Evolutionary conservation across 2,888 invertebrate species (phyloP).

Genomic region (Cephus runcator): DNA sequence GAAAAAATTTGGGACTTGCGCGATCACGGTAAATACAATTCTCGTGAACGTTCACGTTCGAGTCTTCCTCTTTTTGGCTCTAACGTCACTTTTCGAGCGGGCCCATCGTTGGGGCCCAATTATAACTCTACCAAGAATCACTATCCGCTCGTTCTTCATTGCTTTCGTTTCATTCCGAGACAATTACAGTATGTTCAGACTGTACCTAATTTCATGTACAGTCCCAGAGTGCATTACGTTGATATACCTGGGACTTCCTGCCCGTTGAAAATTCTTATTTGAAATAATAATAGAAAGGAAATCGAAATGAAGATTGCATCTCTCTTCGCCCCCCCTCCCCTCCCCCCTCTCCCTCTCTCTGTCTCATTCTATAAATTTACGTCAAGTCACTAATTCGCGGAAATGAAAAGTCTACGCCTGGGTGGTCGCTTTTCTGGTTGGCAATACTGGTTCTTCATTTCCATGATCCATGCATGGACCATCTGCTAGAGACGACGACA

Average conservation of each 20-base stretch:
- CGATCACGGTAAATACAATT: constrained; percentile 21
- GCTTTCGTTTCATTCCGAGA: background rate
- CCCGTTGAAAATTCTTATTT: background rate
- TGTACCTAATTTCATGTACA: background rate
- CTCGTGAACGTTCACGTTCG: background rate
- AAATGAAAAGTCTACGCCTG: constrained; percentile 26
- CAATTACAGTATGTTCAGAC: background rate
- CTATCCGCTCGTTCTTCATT: background rate
- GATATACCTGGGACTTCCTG: background rate
- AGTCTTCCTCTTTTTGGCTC: background rate
- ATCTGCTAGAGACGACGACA: background rate
- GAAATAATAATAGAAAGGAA: background rate
- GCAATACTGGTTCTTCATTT: background rate
- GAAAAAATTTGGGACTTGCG: constrained; percentile 24
- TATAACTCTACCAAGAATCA: background rate
- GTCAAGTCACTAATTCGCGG: constrained; percentile 34
- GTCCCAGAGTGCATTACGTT: background rate
- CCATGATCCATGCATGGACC: background rate
- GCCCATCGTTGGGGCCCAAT: background rate
- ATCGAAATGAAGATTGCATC: constrained; percentile 1
- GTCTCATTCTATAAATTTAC: constrained; percentile 25
- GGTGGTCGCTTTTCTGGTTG: constrained; percentile 31
- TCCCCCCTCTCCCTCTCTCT: background rate
- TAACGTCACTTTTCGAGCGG: background rate
- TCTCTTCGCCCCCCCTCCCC: background rate